These are phyloP conservation scores for Eulacestoma nigropectus DNA, from an alignment of 2,113 vertebrate species.

Conservation along the genomic window DNA sequence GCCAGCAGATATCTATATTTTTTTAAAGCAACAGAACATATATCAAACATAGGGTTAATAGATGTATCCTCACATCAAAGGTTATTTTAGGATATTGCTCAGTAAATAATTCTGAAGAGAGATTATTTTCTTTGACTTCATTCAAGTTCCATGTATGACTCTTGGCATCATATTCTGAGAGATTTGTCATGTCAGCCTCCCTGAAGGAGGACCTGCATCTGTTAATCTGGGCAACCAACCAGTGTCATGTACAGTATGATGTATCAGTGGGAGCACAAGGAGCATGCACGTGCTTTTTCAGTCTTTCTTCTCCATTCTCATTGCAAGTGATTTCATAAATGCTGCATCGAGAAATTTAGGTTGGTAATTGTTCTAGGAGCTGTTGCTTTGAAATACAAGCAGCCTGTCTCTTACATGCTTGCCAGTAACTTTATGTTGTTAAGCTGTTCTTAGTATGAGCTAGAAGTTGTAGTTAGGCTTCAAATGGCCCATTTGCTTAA, in stretches of 20 bases:
- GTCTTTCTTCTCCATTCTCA: neutral
- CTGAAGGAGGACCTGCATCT: slow-evolving; percentile 11
- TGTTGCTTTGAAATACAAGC: neutral
- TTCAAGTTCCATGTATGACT: neutral
- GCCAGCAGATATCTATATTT: neutral
- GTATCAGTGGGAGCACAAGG: neutral
- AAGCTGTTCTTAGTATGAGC: neutral
- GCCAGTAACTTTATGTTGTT: neutral
- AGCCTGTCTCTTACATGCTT: neutral
- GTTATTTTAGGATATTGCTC: neutral
- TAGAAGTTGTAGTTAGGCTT: neutral
- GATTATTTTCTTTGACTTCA: neutral
- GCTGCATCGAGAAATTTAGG: neutral
- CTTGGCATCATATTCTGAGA: neutral
- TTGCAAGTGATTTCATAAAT: neutral
- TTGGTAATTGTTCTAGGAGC: neutral
- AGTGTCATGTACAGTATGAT: neutral
- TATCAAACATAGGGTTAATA: neutral
- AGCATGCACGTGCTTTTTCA: neutral
- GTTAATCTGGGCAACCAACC: slow-evolving; percentile 1
- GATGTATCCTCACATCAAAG: neutral
- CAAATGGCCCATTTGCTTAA: neutral
- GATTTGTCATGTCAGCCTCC: slow-evolving; percentile 14
- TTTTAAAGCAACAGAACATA: neutral
- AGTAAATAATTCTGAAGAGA: neutral